phyloP scores from a whole-genome alignment of 1,140 invertebrate species.

The Diorhabda sublineata region DNA sequence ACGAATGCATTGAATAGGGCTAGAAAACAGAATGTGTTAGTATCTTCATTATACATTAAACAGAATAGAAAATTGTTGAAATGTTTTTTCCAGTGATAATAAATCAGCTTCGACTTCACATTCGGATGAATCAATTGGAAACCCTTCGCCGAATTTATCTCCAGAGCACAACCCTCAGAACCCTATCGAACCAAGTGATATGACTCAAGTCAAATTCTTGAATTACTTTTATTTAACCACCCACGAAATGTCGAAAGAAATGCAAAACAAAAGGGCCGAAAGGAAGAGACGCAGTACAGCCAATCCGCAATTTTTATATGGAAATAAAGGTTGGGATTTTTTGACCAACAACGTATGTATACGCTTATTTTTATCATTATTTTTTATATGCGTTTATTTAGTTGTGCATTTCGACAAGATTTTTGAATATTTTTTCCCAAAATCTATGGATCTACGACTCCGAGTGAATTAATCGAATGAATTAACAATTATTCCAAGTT shows the following conservation, averaged over 20 bases:
- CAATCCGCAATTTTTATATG: slow-evolving; percentile 55
- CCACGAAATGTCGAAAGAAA: slow-evolving; percentile 46
- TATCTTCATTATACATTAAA: slow-evolving; percentile 3
- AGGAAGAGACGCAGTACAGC: slow-evolving; percentile 54
- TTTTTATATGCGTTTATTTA: slow-evolving; percentile 9
- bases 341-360: slow-evolving; percentile 23
- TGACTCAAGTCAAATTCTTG: slow-evolving; percentile 44
- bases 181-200: slow-evolving; percentile 38
- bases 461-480: too few relatives aligned
- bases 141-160: slow-evolving; percentile 29
- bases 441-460: too few relatives aligned
- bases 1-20: slow-evolving; percentile 37
- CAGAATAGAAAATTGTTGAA: not conserved
- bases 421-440: too few relatives aligned
- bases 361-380: slow-evolving; percentile 14
- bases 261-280: slow-evolving; percentile 52
- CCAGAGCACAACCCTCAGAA: slow-evolving; percentile 31
- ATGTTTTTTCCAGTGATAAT: slow-evolving; percentile 23
- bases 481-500: too few relatives aligned
- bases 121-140: slow-evolving; percentile 39
- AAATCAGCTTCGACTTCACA: slow-evolving; percentile 32
- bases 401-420: not conserved
- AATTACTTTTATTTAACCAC: slow-evolving; percentile 49
- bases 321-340: slow-evolving; percentile 42
- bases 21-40: slow-evolving; percentile 46